A percentile compares a stretch with the other conserved stretches of the same genome.
Conservation (phyloP, 2,797 vertebrate genomes). For the Phyllotis vaccarum region DNA sequence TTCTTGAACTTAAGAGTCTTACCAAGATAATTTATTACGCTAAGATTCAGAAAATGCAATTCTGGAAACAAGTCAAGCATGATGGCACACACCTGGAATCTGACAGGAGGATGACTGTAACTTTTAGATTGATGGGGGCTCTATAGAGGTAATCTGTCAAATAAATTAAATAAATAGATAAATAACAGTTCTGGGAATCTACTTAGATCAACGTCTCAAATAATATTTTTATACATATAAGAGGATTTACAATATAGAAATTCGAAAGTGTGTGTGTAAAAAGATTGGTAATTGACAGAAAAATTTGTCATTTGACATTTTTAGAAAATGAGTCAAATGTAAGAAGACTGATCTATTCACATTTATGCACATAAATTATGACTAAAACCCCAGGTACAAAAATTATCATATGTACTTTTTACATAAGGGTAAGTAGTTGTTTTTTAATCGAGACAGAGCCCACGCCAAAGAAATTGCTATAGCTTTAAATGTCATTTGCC, state of each 20-base stretch:
- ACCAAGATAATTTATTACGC: background rate
- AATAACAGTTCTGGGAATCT: background rate
- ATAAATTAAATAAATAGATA: background rate
- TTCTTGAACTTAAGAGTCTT: slow-evolving; percentile 34
- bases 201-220: slow-evolving; percentile 2
- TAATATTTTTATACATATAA: background rate
- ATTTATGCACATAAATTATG: slow-evolving; percentile 63
- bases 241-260: slow-evolving; percentile 14
- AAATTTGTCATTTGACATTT: slow-evolving; percentile 48
- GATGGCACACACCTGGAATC: background rate
- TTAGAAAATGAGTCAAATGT: slow-evolving; percentile 39
- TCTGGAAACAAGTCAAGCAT: background rate
- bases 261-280: background rate
- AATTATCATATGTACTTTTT: slow-evolving; percentile 46
- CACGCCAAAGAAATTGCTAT: background rate
- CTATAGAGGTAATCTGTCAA: background rate
- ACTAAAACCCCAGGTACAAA: slow-evolving; percentile 53
- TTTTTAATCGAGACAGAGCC: slow-evolving; percentile 57
- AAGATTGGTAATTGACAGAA: slow-evolving; percentile 24
- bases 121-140: background rate
- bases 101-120: background rate
- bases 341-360: slow-evolving; percentile 36
- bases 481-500: slow-evolving; percentile 76
- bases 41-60: slow-evolving; percentile 36
- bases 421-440: slow-evolving; percentile 52